These are phyloP conservation scores for Diplazon laetatorius DNA, from an alignment of 2,888 invertebrate species.

Conservation along the genomic window DNA sequence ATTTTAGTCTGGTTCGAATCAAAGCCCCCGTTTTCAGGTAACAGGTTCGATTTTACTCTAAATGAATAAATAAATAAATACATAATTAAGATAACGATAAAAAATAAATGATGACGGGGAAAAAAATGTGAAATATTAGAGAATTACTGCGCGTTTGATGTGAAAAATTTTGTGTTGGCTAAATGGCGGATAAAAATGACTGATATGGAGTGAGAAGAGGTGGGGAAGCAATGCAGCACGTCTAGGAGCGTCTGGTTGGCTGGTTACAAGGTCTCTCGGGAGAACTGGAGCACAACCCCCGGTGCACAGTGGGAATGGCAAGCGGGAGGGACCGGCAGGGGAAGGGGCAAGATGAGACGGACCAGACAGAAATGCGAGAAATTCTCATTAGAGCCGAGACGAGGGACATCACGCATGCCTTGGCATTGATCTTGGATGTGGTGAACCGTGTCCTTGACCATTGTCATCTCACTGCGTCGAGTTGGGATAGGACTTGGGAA, in stretches of 20 bases:
- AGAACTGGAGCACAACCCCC: conserved; percentile 12
- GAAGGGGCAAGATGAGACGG: conserved; percentile 14
- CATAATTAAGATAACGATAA: too few relatives aligned
- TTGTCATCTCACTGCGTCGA: conserved; percentile 61
- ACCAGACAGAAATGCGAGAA: conserved; percentile 73
- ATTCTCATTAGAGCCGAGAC: conserved; percentile 74
- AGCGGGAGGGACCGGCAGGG: background rate
- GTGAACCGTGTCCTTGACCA: conserved; percentile 60
- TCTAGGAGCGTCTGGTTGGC: background rate
- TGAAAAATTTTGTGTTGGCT: conserved; percentile 8
- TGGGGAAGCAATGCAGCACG: conserved; percentile 7
- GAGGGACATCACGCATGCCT: conserved; percentile 39
- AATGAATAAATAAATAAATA: too few relatives aligned
- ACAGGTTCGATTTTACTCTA: too few relatives aligned
- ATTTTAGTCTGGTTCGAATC: too few relatives aligned
- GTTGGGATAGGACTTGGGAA: conserved; percentile 9
- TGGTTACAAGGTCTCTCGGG: conserved; percentile 11
- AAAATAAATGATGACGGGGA: too few relatives aligned
- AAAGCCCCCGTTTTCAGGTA: too few relatives aligned
- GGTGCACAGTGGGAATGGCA: conserved; percentile 48
- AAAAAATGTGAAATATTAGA: conserved; percentile 6
- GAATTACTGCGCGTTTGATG: background rate
- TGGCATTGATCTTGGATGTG: conserved; percentile 69
- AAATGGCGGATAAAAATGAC: background rate
- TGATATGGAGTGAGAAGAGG: background rate